These are phyloP conservation scores for Drosophila ogumai DNA, from an alignment of 1,140 invertebrate genomes.

Conservation along the genomic window DNA sequence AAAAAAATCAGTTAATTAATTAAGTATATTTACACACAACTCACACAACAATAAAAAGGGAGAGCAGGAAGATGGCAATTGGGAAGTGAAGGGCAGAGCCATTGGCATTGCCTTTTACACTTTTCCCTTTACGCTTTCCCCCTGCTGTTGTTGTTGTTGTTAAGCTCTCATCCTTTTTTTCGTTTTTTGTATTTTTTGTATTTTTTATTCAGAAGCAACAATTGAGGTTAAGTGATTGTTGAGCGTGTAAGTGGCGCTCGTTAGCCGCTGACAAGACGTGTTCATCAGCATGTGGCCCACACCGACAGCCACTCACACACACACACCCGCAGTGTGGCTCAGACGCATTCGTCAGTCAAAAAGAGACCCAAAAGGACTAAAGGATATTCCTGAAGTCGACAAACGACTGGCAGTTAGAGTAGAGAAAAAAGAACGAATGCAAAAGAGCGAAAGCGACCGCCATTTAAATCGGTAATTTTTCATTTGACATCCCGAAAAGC, in stretches of 20 bases:
- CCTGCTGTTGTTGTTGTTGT: slow-evolving; percentile 1
- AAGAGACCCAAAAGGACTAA: slow-evolving; percentile 36
- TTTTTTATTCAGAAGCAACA: slow-evolving; percentile 71
- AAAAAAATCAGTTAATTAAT: slow-evolving; percentile 72
- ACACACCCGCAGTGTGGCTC: slow-evolving; percentile 6
- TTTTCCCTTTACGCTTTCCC: slow-evolving; percentile 53
- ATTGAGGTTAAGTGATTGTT: slow-evolving; percentile 79
- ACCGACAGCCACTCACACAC: slow-evolving; percentile 28
- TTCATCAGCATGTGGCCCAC: slow-evolving; percentile 72
- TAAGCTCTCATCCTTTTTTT: slow-evolving; percentile 22
- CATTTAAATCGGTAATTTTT: slow-evolving; percentile 74
- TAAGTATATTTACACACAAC: slow-evolving; percentile 76
- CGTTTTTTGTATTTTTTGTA: slow-evolving; percentile 23
- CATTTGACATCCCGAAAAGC: slow-evolving; percentile 61
- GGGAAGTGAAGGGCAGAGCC: slow-evolving; percentile 28
- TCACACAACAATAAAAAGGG: slow-evolving; percentile 19
- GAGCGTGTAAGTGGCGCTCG: slow-evolving; percentile 77
- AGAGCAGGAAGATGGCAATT: neutral
- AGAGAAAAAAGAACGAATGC: slow-evolving; percentile 1
- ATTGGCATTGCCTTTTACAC: slow-evolving; percentile 76
- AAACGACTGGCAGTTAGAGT: slow-evolving; percentile 65
- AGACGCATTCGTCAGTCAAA: slow-evolving; percentile 44
- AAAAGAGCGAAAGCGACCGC: slow-evolving; percentile 51
- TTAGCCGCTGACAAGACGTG: slow-evolving; percentile 78
- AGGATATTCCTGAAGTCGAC: slow-evolving; percentile 61